Base-by-base conservation (phyloP, 2,888 invertebrate genomes). In the Lepidocyrtinus sp. region DNA sequence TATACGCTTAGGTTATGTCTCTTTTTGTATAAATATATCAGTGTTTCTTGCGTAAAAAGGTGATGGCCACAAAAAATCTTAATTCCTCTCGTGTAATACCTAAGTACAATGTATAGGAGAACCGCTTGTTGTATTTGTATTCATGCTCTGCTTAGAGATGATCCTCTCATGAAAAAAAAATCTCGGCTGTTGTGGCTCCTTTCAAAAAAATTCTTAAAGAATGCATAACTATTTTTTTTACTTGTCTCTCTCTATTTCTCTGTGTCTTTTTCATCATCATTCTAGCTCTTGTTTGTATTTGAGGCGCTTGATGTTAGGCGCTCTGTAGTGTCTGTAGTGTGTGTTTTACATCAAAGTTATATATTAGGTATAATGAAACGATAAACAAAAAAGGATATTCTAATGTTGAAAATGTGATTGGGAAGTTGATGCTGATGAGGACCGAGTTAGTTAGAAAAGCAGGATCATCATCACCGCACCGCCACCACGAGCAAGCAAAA, bases 141-240 rank as follows among this genome's bases (percentile, higher is more conserved):
- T 50, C 50, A 50, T 50, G 50, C 15, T 50, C 50, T 50, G 2
- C 15, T 12, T 50, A 17, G 2, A 12, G 36, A 36, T 50, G n/a
- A n/a, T n/a, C n/a, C n/a, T n/a, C n/a, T 7, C 1, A 22, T n/a
- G 5, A 67, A 17, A 64, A 71, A 64, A 71, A 72, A 72, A 72
- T 78, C 72, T 63, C 22, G 72, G 65, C 36, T 12, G 36, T 36
- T 36, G 12, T 73, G 73, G 73, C 73, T 79, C 70, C 69, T 74
- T 69, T 70, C 65, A 67, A 79, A 79, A 21, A 80, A 71, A 67
- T 46, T 79, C 70, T 69, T 69, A 27, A 74, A 79, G 74, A 79
- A 79, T 79, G 79, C 79, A 70, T 79, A 74, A 74, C 71, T 64
- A 70, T 72, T 77, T 50, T 73, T 62, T 73, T 36, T 61, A 62